These are phyloP conservation scores for Aleiodes sp. DNA, from an alignment of 1,140 invertebrate species.

Conservation along the genomic window DNA sequence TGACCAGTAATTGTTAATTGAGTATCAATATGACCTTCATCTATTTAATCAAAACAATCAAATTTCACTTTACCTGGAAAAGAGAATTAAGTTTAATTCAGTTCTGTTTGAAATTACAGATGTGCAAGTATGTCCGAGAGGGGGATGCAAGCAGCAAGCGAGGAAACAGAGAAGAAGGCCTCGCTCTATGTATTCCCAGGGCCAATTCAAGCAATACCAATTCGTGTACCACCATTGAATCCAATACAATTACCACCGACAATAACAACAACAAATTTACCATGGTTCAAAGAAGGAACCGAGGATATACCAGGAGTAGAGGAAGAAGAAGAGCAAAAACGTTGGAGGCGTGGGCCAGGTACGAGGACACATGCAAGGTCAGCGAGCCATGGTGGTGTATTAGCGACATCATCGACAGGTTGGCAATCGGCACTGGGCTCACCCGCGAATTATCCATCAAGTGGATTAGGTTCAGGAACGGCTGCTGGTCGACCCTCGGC, in stretches of 20 bases:
- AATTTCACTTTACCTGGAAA: neutral
- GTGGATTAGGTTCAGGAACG: constrained; percentile 49
- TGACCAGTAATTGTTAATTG: too few relatives aligned
- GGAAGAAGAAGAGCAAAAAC: constrained; percentile 42
- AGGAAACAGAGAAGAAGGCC: constrained; percentile 53
- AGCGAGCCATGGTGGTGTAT: constrained; percentile 80
- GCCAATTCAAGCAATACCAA: constrained; percentile 24
- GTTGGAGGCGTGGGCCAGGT: constrained; percentile 33
- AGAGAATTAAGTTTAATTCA: neutral
- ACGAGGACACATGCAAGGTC: constrained; percentile 75
- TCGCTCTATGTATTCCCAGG: constrained; percentile 60
- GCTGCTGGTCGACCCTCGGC: constrained; percentile 69
- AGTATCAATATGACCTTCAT: too few relatives aligned
- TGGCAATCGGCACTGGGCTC: constrained; percentile 35
- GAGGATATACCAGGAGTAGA: constrained; percentile 32
- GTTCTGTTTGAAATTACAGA: constrained; percentile 44
- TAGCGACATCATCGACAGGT: constrained; percentile 64
- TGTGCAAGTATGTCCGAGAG: constrained; percentile 63
- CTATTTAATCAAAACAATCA: neutral
- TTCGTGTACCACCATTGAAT: constrained; percentile 18
- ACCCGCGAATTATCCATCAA: constrained; percentile 10
- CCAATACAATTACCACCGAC: neutral
- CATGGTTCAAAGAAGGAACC: constrained; percentile 26
- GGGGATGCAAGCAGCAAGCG: constrained; percentile 55
- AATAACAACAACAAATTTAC: constrained; percentile 20